Conservation (phyloP, 1,140 invertebrate genomes). For the Panagrolaimus sp. region DNA sequence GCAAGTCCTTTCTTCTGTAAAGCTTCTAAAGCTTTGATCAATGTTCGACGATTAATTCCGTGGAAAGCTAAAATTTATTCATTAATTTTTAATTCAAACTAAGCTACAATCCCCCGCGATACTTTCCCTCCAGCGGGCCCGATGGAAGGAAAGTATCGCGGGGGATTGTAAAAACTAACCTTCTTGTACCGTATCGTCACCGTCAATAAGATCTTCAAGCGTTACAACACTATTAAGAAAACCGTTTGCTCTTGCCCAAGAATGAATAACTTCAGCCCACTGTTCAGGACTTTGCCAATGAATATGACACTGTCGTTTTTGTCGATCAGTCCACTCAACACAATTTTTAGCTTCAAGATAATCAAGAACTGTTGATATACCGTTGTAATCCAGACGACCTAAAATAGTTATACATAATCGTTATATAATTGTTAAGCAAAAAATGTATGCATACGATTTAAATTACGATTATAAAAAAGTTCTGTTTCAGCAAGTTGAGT, state of each 20-base stretch:
- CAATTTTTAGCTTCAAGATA: conserved; percentile 72
- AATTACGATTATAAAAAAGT: conserved; percentile 75
- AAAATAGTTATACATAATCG: conserved; percentile 21
- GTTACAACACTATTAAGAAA: conserved; percentile 81
- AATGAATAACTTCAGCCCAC: conserved; percentile 85
- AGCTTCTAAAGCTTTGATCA: conserved; percentile 72
- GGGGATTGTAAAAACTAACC: conserved; percentile 42
- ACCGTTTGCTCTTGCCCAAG: conserved; percentile 72
- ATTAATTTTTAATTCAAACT: too few species aligned
- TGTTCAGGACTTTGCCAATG: conserved; percentile 90
- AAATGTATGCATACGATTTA: conserved; percentile 10
- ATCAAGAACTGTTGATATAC: conserved; percentile 71
- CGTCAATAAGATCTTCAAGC: conserved; percentile 78
- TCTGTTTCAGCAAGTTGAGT: conserved; percentile 71
- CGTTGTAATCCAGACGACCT: conserved; percentile 72
- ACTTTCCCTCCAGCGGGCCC: too few species aligned
- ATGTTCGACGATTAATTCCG: conserved; percentile 70
- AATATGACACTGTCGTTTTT: conserved; percentile 75
- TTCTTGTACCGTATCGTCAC: conserved; percentile 70
- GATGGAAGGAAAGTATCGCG: too few species aligned
- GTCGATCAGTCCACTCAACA: conserved; percentile 76
- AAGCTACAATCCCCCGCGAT: too few species aligned
- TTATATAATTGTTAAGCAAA: neutral
- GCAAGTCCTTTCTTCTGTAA: conserved; percentile 76
- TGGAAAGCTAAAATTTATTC: conserved; percentile 70